Percentiles rank a stretch among this genome's conserved stretches.
phyloP scores from a whole-genome alignment of 1,140 invertebrate species.

The Orius insidiosus region DNA sequence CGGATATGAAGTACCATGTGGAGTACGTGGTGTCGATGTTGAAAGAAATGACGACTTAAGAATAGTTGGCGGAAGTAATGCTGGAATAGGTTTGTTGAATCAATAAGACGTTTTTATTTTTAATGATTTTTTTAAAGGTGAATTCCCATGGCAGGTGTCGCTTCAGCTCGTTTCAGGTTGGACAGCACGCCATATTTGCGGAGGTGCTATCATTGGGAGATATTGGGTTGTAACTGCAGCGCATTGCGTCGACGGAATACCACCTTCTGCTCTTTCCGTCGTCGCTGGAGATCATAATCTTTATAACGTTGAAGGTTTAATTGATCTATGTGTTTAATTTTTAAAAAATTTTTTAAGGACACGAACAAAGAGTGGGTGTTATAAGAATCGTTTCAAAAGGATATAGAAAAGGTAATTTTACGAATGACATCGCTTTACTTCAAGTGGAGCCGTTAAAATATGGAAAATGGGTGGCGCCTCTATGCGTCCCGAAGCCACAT shows the following conservation, averaged over 20 bases:
- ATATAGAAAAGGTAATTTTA: constrained; percentile 27
- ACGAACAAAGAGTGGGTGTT: constrained; percentile 18
- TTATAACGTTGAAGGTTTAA: constrained; percentile 18
- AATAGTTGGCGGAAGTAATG: too few relatives aligned
- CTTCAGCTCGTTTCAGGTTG: constrained; percentile 23
- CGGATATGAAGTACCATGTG: too few relatives aligned
- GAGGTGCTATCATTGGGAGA: constrained; percentile 37
- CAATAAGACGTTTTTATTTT: not conserved
- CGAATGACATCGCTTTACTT: constrained; percentile 40
- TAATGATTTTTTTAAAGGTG: constrained; percentile 21
- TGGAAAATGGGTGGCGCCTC: constrained; percentile 19
- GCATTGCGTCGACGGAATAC: constrained; percentile 38
- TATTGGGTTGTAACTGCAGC: constrained; percentile 41
- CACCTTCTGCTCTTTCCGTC: constrained; percentile 16
- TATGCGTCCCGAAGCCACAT: constrained; percentile 21
- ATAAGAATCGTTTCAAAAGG: constrained; percentile 22
- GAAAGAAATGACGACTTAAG: too few relatives aligned
- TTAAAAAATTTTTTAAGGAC: constrained; percentile 14
- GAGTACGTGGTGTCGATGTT: too few relatives aligned
- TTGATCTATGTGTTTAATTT: constrained; percentile 2
- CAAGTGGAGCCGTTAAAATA: constrained; percentile 23
- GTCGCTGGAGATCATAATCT: constrained; percentile 24
- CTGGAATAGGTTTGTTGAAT: too few relatives aligned
- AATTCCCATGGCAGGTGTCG: constrained; percentile 40
- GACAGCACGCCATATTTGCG: constrained; percentile 33